Base-by-base conservation (phyloP, 2,797 vertebrate species). In the Hirundo rustica region DNA sequence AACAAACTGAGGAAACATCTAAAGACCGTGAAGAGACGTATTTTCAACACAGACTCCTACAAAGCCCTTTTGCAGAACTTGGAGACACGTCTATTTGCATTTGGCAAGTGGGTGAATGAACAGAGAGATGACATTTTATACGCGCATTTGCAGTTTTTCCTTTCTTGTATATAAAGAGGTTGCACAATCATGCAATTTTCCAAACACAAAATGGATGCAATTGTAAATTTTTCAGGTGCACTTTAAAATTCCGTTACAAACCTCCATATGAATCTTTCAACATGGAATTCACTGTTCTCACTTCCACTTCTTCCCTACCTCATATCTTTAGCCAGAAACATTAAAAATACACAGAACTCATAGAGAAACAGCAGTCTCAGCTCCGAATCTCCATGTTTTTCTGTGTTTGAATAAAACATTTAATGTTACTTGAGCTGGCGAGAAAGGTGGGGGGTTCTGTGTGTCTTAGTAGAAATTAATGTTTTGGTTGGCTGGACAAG, bases 371-470 rank as follows among this genome's bases (percentile, higher is more conserved):
- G 85, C 74, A 92, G 85, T 74, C 80, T 92, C 57, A 71, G 65
- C 71, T 94, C 90, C 32, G 71, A 94, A 92, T 89, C 89, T 93
- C 74, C 7, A 1, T 95, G 85, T 95, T 95, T 96, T 96, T 79
- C 95, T 92, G 85, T 85, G 85, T 93, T 96, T 96, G 88, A 95
- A 86, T 92, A 93, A 93, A 96, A 93, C 4, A 1, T 96, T 96
- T 96, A 89, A 94, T 82, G 95, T 96, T 96, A 97, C 96, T 96
- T 93, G 94, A 95, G 96, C 90, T 94, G 88, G 90, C 53, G 0
- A 94, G 84, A 94, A 95, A 94, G 93, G 84, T 95, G 90, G 93
- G 88, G 78, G 86, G 76, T 81, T 94, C 54, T 96, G 92, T 96
- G 84, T 77, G 84, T 89, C 85, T 94, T 87, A 95, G 85, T 53